phyloP scores from a whole-genome alignment of 2,888 invertebrate genomes.

The Mesorhabditis sp. region DNA sequence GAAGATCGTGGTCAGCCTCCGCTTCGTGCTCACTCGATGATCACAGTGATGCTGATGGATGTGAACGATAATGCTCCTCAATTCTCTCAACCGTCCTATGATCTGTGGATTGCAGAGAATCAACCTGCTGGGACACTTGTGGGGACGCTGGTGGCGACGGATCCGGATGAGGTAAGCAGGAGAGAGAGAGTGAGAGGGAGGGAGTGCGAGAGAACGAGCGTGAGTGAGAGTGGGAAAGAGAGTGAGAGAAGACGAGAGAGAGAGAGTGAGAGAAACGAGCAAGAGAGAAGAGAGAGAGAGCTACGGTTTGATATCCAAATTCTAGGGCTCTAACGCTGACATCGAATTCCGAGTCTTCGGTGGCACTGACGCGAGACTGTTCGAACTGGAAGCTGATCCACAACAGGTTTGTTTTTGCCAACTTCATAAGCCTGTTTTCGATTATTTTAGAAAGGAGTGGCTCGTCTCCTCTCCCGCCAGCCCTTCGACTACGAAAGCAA shows the following conservation, averaged over 20 bases:
- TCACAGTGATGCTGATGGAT: conserved; percentile 73
- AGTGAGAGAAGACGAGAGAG: no score
- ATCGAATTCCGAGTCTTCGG: conserved; percentile 91
- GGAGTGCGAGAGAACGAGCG: no score
- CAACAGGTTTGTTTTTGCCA: not conserved
- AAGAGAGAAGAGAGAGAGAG: no score
- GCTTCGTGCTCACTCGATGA: conserved; percentile 71
- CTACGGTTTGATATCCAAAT: not conserved
- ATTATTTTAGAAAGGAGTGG: conserved; percentile 63
- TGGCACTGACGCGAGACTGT: conserved; percentile 70
- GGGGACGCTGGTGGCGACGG: conserved; percentile 81
- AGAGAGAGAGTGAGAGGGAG: no score
- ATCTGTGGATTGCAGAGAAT: conserved; percentile 86
- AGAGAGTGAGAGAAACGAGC: no score
- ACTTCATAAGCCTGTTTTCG: not conserved
- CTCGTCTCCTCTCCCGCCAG: conserved; percentile 80
- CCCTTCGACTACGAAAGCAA: conserved; percentile 91
- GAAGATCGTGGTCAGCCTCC: conserved; percentile 79
- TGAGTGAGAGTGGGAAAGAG: no score
- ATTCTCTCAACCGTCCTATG: conserved; percentile 76
- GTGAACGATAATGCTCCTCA: conserved; percentile 69
- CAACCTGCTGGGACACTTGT: conserved; percentile 92
- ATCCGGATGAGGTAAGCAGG: conserved; percentile 75
- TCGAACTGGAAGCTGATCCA: conserved; percentile 44
- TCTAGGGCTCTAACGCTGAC: conserved; percentile 65